Base-by-base conservation (phyloP, 2,797 vertebrate genomes). In the Choloepus didactylus region DNA sequence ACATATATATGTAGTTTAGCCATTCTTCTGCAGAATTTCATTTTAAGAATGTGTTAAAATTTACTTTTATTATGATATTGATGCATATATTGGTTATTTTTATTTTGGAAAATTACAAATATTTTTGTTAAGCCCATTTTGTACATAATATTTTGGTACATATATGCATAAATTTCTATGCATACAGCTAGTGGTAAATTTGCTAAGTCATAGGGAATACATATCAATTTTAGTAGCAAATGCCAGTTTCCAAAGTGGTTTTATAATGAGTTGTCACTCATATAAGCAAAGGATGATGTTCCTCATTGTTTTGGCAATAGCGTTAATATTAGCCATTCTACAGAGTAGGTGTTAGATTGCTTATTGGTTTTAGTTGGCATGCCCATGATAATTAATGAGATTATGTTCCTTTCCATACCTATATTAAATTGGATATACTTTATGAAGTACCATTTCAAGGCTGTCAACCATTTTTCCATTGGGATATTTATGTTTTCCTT, bases 181-280 rank as follows among this genome's bases (percentile, higher is more conserved):
- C 66, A 2, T 25, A 35, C 12, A 44, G 2, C 15, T 44, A 29
- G 1, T n/a, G 76, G 23, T 62, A 67, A 72, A 56, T 25, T 70
- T 21, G 4, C 15, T 23, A n/a, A 56, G 54, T 56, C 4, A 49
- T 23, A 19, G 18, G 18, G 4, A 56, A 19, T 56, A 56, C 10
- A 10, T 59, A 35, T 41, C 59, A 44, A 3, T 29, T 60, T 76
- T 29, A 44, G 21, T 11, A 31, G 56, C 54, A 91, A 49, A 82
- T 46, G 8, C 11, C 35, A 25, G 14, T 49, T 89, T 89, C n/a
- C 54, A 31, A 81, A 85, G 60, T 3, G 31, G 4, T 5, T 44
- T 77, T 95, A 64, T 73, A 87, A 76, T 29, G 60, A 44, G 44
- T 75, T 62, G 44, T 96, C 64, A 73, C 41, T 60, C 16, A 86